Base-by-base conservation (phyloP, 1,140 invertebrate species). In the Lerema accius region DNA sequence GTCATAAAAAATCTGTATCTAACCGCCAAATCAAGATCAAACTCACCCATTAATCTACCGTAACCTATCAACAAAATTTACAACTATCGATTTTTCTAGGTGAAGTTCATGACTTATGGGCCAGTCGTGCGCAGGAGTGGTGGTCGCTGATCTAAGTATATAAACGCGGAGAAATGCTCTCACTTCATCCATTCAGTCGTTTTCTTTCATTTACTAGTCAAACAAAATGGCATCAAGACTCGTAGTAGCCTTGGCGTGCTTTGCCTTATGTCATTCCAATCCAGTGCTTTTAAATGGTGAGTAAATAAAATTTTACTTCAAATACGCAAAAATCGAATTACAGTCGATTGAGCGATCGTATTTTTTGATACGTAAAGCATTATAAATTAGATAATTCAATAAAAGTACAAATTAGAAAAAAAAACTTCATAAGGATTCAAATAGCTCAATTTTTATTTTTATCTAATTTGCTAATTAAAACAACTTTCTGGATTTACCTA, bases 81-180 rank as follows among this genome's bases (percentile, higher is more conserved):
- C 67, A 76, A 78, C 67, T 66, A 67, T 68, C 65, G 46, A 79
- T 46, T 71, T 75, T 82, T 81, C 66, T 84, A 80, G 82, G 80
- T 82, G 82, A 90, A 80, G 78, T 84, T 84, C 78, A 75, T 43
- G 56, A 60, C 53, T 74, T 74, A 69, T 76, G 76, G 82, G 73
- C 73, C 77, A 72, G 43, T 39, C 58, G 62, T 55, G 73, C 65
- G 68, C 59, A 32, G 67, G 73, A 76, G 82, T 72, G 79, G 80
- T 74, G 76, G 69, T 45, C 43, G 58, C 51, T 40, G 61, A 56
- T 65, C 60, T 63, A 72, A 55, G 73, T 89, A 89, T 90, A 88
- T 82, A 90, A 84, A 66, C 77, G 60, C 72, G 78, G 85, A 84
- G 86, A 90, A 90, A 90, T 90, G 78, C 86, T 90, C 78, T 90